Evolutionary conservation across 1,140 invertebrate genomes (phyloP).

Genomic region (Musca domestica): DNA sequence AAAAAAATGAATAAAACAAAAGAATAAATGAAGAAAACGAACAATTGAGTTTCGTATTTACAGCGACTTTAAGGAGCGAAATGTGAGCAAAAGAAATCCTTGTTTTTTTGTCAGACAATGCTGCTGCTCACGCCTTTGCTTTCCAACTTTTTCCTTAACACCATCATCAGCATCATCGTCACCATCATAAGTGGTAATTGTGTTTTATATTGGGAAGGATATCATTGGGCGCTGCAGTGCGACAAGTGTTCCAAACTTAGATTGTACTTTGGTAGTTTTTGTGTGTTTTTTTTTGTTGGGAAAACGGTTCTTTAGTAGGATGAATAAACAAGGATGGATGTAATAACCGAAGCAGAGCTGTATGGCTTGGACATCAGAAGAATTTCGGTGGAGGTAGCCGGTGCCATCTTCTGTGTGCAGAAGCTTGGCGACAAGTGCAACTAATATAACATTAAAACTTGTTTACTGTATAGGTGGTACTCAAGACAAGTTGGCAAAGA

Average conservation of each 20-base stretch:
- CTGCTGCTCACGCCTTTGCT: too few species aligned
- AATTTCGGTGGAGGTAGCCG: background rate
- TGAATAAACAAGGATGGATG: background rate
- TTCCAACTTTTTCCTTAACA: too few species aligned
- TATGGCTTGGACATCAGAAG: background rate
- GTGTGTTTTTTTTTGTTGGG: background rate
- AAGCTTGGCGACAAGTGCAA: constrained; percentile 15
- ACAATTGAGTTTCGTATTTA: too few species aligned
- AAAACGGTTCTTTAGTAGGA: background rate
- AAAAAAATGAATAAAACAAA: too few species aligned
- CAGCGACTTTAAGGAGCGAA: too few species aligned
- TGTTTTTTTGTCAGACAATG: too few species aligned
- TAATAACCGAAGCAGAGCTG: background rate
- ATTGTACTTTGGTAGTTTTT: background rate
- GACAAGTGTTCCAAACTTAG: constrained; percentile 12
- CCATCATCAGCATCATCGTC: background rate
- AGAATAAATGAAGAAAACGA: too few species aligned
- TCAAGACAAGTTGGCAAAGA: background rate
- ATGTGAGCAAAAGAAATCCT: too few species aligned
- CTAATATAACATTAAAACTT: constrained; percentile 22
- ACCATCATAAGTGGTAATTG: constrained; percentile 15
- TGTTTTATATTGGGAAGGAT: constrained; percentile 6
- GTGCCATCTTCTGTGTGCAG: background rate
- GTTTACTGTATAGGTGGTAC: background rate
- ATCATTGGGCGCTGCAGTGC: background rate